phyloP scores from a whole-genome alignment of 2,113 vertebrate genomes.

The Copsychus sechellarum region DNA sequence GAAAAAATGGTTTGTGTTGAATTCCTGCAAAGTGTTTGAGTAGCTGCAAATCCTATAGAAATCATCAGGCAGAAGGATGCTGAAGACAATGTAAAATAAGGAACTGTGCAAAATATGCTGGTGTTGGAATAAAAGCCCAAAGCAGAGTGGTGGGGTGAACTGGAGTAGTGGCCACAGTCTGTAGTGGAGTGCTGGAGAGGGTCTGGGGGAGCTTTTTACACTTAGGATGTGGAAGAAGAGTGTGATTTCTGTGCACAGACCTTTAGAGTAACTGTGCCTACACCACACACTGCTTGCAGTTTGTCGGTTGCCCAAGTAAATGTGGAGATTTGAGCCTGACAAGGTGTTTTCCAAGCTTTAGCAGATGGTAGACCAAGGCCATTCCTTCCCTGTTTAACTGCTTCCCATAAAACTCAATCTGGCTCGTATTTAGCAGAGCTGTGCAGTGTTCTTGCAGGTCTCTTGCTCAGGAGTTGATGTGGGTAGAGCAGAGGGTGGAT shows the following conservation, averaged over 20 bases:
- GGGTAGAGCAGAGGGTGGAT: neutral
- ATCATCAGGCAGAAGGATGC: neutral
- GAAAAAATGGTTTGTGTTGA: neutral
- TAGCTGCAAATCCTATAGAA: neutral
- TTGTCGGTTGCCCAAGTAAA: neutral
- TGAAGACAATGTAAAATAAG: neutral
- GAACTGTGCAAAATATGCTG: neutral
- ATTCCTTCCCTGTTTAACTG: neutral
- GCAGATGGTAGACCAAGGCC: neutral
- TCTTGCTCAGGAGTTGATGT: neutral
- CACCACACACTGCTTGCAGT: neutral
- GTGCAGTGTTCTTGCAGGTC: accelerated
- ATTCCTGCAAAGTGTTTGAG: neutral
- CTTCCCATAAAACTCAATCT: neutral
- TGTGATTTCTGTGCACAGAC: neutral
- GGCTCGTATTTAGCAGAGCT: neutral
- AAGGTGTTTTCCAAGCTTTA: neutral
- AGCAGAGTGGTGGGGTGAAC: neutral
- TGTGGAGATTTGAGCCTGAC: neutral
- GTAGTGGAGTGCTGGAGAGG: neutral
- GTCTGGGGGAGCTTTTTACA: neutral
- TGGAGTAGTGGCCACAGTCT: neutral
- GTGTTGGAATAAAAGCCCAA: neutral
- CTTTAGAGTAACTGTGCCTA: neutral
- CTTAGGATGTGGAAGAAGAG: neutral